phyloP scores from a whole-genome alignment of 2,113 vertebrate species.

The Psammodynastes pulverulentus region DNA sequence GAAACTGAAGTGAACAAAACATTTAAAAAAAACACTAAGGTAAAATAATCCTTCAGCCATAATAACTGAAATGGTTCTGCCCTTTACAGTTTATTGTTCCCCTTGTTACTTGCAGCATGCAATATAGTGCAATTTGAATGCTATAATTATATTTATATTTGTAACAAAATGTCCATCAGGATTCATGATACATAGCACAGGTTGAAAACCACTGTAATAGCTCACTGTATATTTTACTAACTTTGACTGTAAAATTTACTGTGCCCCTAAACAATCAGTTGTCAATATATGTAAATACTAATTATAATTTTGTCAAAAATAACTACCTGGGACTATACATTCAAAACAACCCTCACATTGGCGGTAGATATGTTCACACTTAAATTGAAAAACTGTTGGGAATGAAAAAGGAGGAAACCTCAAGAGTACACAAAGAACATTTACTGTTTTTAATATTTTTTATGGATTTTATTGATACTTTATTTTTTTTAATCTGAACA shows the following conservation, averaged over 20 bases:
- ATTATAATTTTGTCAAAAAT: not conserved
- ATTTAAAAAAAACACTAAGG: not conserved
- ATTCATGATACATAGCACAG: not conserved
- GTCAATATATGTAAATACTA: not conserved
- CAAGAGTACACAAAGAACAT: not conserved
- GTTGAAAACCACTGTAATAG: not conserved
- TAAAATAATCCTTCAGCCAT: constrained; percentile 3
- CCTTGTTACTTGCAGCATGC: constrained; percentile 9
- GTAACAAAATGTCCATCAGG: constrained; percentile 3
- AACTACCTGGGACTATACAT: not conserved
- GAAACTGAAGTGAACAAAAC: constrained; percentile 6
- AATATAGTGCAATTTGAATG: constrained; percentile 16
- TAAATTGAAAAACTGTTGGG: not conserved
- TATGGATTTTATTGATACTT: not conserved
- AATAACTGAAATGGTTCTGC: constrained; percentile 7
- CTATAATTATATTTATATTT: constrained; percentile 13
- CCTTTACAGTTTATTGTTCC: constrained; percentile 14
- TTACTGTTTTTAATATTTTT: not conserved
- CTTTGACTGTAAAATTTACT: not conserved
- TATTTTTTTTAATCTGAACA: not conserved
- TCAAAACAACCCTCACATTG: not conserved
- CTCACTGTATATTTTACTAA: not conserved
- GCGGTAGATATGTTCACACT: not conserved
- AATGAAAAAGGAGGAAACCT: no score
- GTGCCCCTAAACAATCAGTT: not conserved